Evolutionary conservation across 2,113 vertebrate genomes (phyloP).

Genomic region (Cryptotis parvus): DNA sequence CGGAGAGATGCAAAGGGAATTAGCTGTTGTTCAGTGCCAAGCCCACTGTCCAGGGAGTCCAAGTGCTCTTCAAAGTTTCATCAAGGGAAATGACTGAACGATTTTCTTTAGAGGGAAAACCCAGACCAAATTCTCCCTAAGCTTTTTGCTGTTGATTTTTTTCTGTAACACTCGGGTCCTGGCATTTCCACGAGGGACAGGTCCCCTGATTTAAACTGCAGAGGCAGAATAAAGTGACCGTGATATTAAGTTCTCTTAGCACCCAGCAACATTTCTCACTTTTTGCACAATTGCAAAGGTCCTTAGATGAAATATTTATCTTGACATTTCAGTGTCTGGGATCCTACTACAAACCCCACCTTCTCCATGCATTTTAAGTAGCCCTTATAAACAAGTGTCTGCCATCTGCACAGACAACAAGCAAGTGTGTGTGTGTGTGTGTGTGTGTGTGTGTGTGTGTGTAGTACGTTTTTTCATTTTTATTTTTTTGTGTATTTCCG

Average conservation of each 20-base stretch:
- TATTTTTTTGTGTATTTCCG: too few species aligned
- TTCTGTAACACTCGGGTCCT: background rate
- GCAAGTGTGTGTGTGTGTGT: too few species aligned
- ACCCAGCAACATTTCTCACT: background rate
- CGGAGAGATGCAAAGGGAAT: constrained; percentile 1
- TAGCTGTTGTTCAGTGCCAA: constrained; percentile 41
- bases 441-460: too few species aligned
- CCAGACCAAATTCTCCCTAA: background rate
- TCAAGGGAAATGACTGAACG: background rate
- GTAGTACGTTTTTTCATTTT: too few species aligned
- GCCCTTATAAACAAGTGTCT: background rate
- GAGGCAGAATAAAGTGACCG: constrained; percentile 22
- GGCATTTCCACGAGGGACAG: background rate
- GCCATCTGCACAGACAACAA: background rate
- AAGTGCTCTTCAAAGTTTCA: constrained; percentile 55
- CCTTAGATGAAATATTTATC: background rate
- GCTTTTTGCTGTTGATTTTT: constrained; percentile 4
- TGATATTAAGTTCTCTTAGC: constrained; percentile 14
- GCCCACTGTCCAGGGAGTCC: background rate
- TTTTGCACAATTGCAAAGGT: constrained; percentile 26
- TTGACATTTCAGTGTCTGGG: background rate
- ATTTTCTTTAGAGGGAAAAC: background rate
- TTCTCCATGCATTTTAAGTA: background rate
- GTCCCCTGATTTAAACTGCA: constrained; percentile 3
- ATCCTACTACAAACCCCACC: background rate